Conservation (phyloP, 2,888 invertebrate genomes). For the Salpingus planirostris region DNA sequence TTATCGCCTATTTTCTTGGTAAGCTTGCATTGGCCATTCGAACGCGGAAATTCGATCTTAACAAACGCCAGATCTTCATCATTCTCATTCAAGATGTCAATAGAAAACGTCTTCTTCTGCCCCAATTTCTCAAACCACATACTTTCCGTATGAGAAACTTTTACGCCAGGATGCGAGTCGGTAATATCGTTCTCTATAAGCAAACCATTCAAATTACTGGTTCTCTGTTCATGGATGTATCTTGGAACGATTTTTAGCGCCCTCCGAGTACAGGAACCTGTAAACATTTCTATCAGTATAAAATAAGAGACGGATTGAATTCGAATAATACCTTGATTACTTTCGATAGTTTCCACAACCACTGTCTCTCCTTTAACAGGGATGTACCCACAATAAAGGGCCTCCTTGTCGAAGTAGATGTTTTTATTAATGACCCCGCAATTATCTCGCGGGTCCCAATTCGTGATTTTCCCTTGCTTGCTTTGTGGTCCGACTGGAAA, state of each 20-base stretch:
- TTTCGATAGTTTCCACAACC: conserved; percentile 61
- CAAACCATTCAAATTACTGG: neutral
- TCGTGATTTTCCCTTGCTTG: conserved; percentile 44
- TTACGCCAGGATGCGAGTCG: conserved; percentile 43
- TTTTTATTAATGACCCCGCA: conserved; percentile 50
- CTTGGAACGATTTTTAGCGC: conserved; percentile 45
- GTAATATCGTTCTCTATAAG: conserved; percentile 15
- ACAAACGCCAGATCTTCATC: conserved; percentile 39
- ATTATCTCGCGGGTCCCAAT: conserved; percentile 35
- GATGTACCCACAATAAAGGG: conserved; percentile 46
- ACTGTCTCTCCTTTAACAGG: conserved; percentile 56
- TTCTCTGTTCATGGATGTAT: conserved; percentile 8
- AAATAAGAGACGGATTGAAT: too few relatives aligned
- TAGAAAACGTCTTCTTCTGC: conserved; percentile 39
- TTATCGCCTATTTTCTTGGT: too few relatives aligned
- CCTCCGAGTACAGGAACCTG: conserved; percentile 47
- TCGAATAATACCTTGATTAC: conserved; percentile 60
- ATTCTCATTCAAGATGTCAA: conserved; percentile 44
- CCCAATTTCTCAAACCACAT: conserved; percentile 39
- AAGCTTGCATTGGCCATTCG: conserved; percentile 40
- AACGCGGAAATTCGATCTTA: conserved; percentile 43
- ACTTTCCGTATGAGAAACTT: conserved; percentile 47
- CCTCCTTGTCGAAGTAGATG: conserved; percentile 51
- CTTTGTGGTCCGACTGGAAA: conserved; percentile 52
- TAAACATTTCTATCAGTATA: too few relatives aligned